Percentiles rank a stretch among this genome's conserved stretches.
Conservation (phyloP, 2,113 vertebrate species). For the Tragelaphus scriptus region DNA sequence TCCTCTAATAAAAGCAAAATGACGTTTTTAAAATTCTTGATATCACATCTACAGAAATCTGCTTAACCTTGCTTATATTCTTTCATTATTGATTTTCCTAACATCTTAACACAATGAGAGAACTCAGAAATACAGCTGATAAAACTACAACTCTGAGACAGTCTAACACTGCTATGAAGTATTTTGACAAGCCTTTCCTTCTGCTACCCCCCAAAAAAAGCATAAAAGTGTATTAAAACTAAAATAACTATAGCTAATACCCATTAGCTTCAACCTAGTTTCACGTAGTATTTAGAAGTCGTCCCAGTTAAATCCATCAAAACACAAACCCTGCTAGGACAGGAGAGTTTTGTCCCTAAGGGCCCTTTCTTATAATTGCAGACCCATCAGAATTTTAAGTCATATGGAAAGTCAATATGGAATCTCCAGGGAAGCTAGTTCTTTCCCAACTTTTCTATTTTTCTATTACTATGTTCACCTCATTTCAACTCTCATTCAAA, state of each 20-base stretch:
- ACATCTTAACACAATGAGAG: not conserved
- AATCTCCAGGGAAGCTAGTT: constrained; percentile 33
- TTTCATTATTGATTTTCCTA: not conserved
- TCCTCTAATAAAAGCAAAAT: not conserved
- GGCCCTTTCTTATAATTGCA: constrained; percentile 52
- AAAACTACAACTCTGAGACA: not conserved
- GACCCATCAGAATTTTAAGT: constrained; percentile 60
- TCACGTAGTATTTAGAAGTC: constrained; percentile 58
- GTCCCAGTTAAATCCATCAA: constrained; percentile 71
- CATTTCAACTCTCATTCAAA: constrained; percentile 66
- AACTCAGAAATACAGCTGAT: not conserved
- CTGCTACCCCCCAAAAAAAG: not conserved
- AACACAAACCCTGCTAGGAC: constrained; percentile 64
- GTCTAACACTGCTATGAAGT: not conserved
- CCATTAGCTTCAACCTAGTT: constrained; percentile 54
- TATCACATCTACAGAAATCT: not conserved
- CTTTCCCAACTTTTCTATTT: constrained; percentile 38
- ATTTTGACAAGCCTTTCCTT: not conserved
- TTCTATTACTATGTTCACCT: constrained; percentile 52
- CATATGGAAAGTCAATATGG: constrained; percentile 62
- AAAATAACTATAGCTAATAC: constrained; percentile 58
- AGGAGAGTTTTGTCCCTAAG: constrained; percentile 33
- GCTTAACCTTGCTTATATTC: not conserved
- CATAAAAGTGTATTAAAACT: constrained; percentile 43
- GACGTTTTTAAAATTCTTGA: not conserved